These are phyloP conservation scores for Andrena praecox DNA, from an alignment of 2,888 invertebrate species.

Conservation along the genomic window DNA sequence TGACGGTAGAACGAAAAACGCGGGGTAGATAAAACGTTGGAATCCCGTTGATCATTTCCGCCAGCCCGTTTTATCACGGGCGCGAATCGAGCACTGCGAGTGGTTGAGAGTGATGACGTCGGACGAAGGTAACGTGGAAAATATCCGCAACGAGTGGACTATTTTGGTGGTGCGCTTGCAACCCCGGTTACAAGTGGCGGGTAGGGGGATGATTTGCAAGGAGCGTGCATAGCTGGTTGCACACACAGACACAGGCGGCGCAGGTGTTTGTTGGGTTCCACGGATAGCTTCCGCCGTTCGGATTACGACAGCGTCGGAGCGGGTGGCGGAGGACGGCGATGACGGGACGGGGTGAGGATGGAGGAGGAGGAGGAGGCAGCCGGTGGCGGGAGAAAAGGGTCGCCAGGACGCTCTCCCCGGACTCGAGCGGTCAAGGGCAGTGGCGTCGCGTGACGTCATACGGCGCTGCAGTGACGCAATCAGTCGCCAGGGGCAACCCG, in stretches of 20 bases:
- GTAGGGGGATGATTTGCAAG: conserved; percentile 10
- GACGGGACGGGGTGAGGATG: no score
- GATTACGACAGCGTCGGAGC: conserved; percentile 35
- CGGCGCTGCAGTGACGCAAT: conserved; percentile 83
- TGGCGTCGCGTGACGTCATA: conserved; percentile 82
- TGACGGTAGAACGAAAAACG: no score
- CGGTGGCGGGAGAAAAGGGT: conserved; percentile 50
- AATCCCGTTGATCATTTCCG: no score
- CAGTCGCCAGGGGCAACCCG: conserved; percentile 81
- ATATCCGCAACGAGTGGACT: conserved; percentile 38
- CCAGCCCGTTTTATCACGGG: no score
- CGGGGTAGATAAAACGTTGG: no score
- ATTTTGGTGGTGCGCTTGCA: conserved; percentile 44
- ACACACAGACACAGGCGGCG: background rate
- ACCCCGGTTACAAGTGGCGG: conserved; percentile 8
- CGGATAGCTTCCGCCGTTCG: conserved; percentile 37
- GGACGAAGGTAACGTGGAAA: conserved; percentile 43
- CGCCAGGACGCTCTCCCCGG: conserved; percentile 70
- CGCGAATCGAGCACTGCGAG: no score
- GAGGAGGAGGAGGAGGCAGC: conserved; percentile 9
- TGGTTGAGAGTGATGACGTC: conserved; percentile 34
- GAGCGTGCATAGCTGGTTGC: conserved; percentile 2
- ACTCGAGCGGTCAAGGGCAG: conserved; percentile 82
- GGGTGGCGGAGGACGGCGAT: background rate
- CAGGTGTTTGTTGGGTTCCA: conserved; percentile 43